phyloP scores from a whole-genome alignment of 2,113 vertebrate genomes.

The Anarhynchus alexandrinus region DNA sequence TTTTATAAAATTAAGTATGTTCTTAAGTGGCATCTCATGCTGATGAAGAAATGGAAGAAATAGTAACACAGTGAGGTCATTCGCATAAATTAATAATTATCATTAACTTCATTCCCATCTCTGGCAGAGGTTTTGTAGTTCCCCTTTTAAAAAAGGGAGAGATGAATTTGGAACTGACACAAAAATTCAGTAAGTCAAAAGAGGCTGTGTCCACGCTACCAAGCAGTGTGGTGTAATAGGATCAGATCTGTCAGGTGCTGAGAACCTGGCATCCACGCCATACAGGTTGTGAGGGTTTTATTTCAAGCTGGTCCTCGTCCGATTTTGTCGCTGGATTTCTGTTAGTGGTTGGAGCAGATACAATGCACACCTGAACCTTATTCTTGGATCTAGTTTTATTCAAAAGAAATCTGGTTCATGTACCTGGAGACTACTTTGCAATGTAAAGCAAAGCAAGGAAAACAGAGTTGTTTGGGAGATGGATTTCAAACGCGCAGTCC shows the following conservation, averaged over 20 bases:
- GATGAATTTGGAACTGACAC: neutral
- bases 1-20: neutral
- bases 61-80: neutral
- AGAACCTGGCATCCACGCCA: neutral
- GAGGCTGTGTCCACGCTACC: neutral
- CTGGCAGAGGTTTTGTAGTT: neutral
- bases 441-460: constrained; percentile 2
- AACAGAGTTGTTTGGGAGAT: neutral
- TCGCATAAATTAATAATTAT: neutral
- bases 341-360: neutral
- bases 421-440: neutral
- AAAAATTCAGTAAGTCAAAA: neutral
- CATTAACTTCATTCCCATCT: neutral
- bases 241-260: neutral
- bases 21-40: neutral
- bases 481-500: neutral
- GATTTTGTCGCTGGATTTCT: neutral
- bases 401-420: neutral
- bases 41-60: neutral
- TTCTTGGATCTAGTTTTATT: neutral
- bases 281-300: neutral
- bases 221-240: neutral
- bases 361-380: neutral
- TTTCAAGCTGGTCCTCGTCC: neutral
- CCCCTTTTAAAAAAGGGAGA: neutral